These are phyloP conservation scores for Sterrhoptilus dennistouni DNA, from an alignment of 2,113 vertebrate genomes.

Conservation along the genomic window DNA sequence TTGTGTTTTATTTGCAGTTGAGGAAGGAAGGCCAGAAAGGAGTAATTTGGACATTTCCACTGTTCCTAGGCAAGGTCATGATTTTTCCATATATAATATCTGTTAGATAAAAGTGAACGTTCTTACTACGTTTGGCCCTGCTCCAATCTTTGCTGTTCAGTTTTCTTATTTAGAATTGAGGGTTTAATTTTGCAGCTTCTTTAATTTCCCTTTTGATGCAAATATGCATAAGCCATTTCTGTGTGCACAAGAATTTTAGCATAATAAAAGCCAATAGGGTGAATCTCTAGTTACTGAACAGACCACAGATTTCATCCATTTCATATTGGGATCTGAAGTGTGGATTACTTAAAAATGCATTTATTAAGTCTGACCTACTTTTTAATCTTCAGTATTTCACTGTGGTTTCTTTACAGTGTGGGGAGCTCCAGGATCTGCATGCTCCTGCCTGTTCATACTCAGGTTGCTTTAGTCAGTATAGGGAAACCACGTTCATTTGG, in stretches of 20 bases:
- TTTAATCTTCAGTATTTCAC: constrained; percentile 66
- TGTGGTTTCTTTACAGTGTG: constrained; percentile 26
- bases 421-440: constrained; percentile 23
- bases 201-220: constrained; percentile 55
- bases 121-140: neutral
- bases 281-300: constrained; percentile 28
- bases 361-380: constrained; percentile 76
- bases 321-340: constrained; percentile 40
- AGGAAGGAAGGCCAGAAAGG: neutral
- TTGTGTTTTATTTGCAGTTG: neutral
- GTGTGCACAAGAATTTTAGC: constrained; percentile 50
- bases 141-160: neutral
- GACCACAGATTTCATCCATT: constrained; percentile 35
- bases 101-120: neutral
- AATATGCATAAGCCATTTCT: constrained; percentile 48
- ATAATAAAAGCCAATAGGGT: constrained; percentile 18
- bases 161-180: constrained; percentile 7
- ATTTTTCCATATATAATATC: neutral
- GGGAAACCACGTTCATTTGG: neutral
- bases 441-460: neutral
- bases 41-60: neutral
- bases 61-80: neutral
- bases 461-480: neutral
- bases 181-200: constrained; percentile 57
- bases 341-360: constrained; percentile 66